Conservation (phyloP, 2,888 invertebrate species). For the Smittia aterrima region DNA sequence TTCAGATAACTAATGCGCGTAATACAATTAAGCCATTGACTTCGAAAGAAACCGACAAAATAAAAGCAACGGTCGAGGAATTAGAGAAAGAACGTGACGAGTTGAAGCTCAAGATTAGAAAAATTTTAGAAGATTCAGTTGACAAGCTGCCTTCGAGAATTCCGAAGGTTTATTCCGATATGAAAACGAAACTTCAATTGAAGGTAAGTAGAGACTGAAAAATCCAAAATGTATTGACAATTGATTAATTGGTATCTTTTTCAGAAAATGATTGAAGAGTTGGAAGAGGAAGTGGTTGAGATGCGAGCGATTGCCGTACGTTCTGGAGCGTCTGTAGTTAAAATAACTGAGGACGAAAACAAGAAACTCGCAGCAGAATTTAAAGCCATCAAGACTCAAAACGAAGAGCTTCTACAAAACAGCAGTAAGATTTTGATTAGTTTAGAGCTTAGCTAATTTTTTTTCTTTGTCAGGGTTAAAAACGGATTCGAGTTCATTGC, state of each 20-base stretch:
- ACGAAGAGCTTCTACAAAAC: slow-evolving; percentile 59
- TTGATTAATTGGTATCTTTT: not conserved
- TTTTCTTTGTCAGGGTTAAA: slow-evolving; percentile 44
- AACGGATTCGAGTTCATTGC: slow-evolving; percentile 47
- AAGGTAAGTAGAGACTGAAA: slow-evolving; percentile 53
- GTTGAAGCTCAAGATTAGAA: slow-evolving; percentile 64
- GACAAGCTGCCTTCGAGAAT: slow-evolving; percentile 66
- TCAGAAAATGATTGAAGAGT: slow-evolving; percentile 75
- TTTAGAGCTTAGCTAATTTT: not conserved
- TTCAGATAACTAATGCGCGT: slow-evolving; percentile 60
- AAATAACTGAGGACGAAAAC: slow-evolving; percentile 65
- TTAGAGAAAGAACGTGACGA: slow-evolving; percentile 66
- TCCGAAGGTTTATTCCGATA: slow-evolving; percentile 72
- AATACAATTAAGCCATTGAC: slow-evolving; percentile 49
- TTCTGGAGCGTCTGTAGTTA: slow-evolving; percentile 52
- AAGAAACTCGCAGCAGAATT: slow-evolving; percentile 63
- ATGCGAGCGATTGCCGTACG: slow-evolving; percentile 53
- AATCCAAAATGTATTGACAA: too few species aligned
- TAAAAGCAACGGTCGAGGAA: slow-evolving; percentile 58
- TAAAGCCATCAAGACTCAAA: slow-evolving; percentile 63
- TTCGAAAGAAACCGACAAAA: slow-evolving; percentile 56
- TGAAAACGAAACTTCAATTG: slow-evolving; percentile 69
- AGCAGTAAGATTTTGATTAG: slow-evolving; percentile 46
- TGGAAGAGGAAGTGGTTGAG: slow-evolving; percentile 79
- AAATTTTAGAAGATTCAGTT: slow-evolving; percentile 64